phyloP scores from a whole-genome alignment of 1,140 invertebrate species.

The Caerostris extrusa region DNA sequence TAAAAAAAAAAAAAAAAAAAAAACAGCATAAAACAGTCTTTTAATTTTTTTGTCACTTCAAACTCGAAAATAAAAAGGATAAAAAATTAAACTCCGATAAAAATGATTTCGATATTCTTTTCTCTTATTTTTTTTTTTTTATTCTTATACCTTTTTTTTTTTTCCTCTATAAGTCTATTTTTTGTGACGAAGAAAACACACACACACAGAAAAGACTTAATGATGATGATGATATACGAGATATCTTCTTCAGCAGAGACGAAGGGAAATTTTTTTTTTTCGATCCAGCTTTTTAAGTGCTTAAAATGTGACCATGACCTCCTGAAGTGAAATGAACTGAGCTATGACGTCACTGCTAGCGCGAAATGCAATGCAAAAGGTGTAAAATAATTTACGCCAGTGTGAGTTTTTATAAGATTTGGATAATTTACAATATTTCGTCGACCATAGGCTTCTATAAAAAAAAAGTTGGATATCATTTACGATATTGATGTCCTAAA shows the following conservation, averaged over 20 bases:
- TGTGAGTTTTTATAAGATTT: conserved; percentile 55
- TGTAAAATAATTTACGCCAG: conserved; percentile 33
- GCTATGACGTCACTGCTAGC: conserved; percentile 47
- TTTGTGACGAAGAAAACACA: conserved; percentile 24
- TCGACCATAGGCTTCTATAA: not conserved
- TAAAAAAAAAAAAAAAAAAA: conserved; percentile 28
- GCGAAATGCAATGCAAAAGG: conserved; percentile 48
- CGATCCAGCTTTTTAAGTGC: not conserved
- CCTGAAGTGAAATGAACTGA: conserved; percentile 56
- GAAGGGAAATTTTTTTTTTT: conserved; percentile 33
- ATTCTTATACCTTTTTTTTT: not conserved
- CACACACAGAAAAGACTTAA: conserved; percentile 34
- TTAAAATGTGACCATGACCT: conserved; percentile 55
- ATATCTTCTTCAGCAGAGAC: conserved; percentile 44
- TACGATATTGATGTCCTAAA: conserved; percentile 32
- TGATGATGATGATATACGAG: conserved; percentile 71
- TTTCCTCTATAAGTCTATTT: no score
- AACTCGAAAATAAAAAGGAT: conserved; percentile 38
- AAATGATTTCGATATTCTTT: conserved; percentile 26
- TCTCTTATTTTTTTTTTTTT: not conserved
- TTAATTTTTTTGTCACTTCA: conserved; percentile 64
- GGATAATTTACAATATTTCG: conserved; percentile 21
- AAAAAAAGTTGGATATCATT: conserved; percentile 42
- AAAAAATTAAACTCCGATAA: conserved; percentile 39
- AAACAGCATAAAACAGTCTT: conserved; percentile 50